Evolutionary conservation across 2,888 invertebrate genomes (phyloP).

Genomic region (Cheilosia urbana): DNA sequence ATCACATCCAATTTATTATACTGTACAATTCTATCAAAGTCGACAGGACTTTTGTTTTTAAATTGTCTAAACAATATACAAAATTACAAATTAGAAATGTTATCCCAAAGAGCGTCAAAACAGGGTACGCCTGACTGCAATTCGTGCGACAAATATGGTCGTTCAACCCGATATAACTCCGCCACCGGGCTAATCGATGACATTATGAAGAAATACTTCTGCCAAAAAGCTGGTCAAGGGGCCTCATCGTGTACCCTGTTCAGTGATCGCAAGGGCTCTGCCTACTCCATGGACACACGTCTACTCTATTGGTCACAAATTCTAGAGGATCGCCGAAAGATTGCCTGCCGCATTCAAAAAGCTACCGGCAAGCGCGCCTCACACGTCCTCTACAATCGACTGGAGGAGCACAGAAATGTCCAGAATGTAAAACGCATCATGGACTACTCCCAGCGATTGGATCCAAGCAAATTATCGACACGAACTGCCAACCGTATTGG

Average conservation of each 20-base stretch:
- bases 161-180: not conserved
- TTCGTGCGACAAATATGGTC: not conserved
- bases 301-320: slow-evolving; percentile 35
- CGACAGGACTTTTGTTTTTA: no score
- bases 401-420: slow-evolving; percentile 41
- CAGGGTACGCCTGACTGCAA: not conserved
- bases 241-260: slow-evolving; percentile 39
- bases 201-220: slow-evolving; percentile 59
- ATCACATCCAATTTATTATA: no score
- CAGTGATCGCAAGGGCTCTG: slow-evolving; percentile 31
- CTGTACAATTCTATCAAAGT: no score
- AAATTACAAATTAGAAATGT: not conserved
- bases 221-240: slow-evolving; percentile 37
- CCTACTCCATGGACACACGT: slow-evolving; percentile 50
- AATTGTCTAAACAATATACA: no score
- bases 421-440: slow-evolving; percentile 53
- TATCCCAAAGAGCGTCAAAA: not conserved
- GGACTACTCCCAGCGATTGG: slow-evolving; percentile 42
- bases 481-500: not conserved
- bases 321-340: slow-evolving; percentile 47
- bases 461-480: slow-evolving; percentile 29
- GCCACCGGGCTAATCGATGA: slow-evolving; percentile 47
- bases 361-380: slow-evolving; percentile 41
- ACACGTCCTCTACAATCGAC: slow-evolving; percentile 57
- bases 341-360: slow-evolving; percentile 52